phyloP scores from a whole-genome alignment of 2,113 vertebrate genomes.

The Microtus oregoni region DNA sequence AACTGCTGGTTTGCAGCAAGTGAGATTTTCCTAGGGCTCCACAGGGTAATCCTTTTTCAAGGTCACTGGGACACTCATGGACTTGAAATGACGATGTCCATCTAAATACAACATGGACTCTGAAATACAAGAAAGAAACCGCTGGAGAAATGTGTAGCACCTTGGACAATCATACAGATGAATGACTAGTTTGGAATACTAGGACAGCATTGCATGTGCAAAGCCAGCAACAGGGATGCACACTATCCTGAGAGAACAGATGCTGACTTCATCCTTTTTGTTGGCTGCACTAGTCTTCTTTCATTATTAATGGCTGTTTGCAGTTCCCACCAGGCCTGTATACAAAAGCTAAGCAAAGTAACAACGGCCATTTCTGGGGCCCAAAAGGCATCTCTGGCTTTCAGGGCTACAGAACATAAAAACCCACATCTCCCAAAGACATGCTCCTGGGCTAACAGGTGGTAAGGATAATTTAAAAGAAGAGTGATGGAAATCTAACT shows the following conservation, averaged over 20 bases:
- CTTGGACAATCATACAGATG: not conserved
- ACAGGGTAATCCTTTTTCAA: not conserved
- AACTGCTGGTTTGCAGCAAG: constrained; percentile 33
- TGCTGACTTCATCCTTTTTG: not conserved
- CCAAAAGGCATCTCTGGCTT: not conserved
- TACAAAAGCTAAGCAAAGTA: not conserved
- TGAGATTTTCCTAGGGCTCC: constrained; percentile 48
- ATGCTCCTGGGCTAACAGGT: not conserved
- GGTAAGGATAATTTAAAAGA: constrained; percentile 17
- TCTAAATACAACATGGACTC: constrained; percentile 99
- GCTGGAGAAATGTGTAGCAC: not conserved
- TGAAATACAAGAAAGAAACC: constrained; percentile 81
- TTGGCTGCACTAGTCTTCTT: not conserved
- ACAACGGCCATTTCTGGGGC: not conserved
- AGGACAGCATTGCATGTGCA: not conserved
- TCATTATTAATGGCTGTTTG: not conserved
- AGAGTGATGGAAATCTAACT: not conserved
- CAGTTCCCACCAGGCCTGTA: not conserved
- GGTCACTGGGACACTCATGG: constrained; percentile 83
- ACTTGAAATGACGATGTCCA: constrained; percentile 94
- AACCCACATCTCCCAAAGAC: constrained; percentile 14
- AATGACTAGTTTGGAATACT: not conserved
- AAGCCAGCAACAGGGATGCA: not conserved
- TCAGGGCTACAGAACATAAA: not conserved
- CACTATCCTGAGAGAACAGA: not conserved